Conservation (phyloP, 2,113 vertebrate species). For the Tetraodon nigroviridis region DNA sequence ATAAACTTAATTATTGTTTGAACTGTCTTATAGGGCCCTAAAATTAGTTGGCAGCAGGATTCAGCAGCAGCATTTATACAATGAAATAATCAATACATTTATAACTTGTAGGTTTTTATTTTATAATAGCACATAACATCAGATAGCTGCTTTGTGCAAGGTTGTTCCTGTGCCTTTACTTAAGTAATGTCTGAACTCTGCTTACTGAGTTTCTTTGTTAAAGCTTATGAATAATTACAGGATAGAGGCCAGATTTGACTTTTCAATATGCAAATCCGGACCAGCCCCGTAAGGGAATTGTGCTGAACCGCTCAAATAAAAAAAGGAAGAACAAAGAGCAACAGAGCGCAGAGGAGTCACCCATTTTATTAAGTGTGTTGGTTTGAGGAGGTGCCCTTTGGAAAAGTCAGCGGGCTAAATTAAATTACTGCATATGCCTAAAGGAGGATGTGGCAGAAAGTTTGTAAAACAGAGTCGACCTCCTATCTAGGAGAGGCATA, state of each 20-base stretch:
- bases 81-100: too few relatives aligned
- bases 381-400: slow-evolving; percentile 56
- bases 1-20: slow-evolving; percentile 58
- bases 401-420: slow-evolving; percentile 63
- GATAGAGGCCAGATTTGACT: slow-evolving; percentile 41
- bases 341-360: slow-evolving; percentile 54
- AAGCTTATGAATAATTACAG: slow-evolving; percentile 48
- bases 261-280: slow-evolving; percentile 56
- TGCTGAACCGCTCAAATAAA: slow-evolving; percentile 42
- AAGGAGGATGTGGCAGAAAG: slow-evolving; percentile 35
- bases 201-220: slow-evolving; percentile 8
- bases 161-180: slow-evolving; percentile 1
- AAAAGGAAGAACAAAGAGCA: slow-evolving; percentile 46
- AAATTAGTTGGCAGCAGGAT: background rate
- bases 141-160: background rate
- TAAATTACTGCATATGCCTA: slow-evolving; percentile 53
- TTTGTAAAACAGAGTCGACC: slow-evolving; percentile 24
- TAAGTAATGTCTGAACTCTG: slow-evolving; percentile 10
- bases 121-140: background rate
- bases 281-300: slow-evolving; percentile 21
- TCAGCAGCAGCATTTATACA: too few relatives aligned
- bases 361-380: slow-evolving; percentile 68
- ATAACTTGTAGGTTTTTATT: too few relatives aligned
- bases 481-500: slow-evolving; percentile 26
- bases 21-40: slow-evolving; percentile 45